These are phyloP conservation scores for Fistularia commersonii DNA, from an alignment of 2,797 vertebrate genomes.

Conservation along the genomic window DNA sequence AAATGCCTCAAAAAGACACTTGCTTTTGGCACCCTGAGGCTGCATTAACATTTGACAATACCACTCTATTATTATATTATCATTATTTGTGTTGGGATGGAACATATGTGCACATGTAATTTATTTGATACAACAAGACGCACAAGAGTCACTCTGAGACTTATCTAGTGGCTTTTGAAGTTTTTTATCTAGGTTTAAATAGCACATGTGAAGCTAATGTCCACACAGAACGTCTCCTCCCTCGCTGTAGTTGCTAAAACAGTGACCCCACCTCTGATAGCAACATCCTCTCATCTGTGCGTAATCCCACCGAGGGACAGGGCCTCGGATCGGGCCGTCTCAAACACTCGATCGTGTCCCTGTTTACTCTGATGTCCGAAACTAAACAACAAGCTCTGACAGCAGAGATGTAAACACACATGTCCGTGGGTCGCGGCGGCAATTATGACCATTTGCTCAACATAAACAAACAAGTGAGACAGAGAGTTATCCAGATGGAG, in stretches of 20 bases:
- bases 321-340: constrained; percentile 21
- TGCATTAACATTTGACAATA: too few species aligned
- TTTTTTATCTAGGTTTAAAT: constrained; percentile 17
- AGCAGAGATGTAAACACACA: constrained; percentile 38
- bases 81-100: too few species aligned
- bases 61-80: too few species aligned
- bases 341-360: constrained; percentile 27
- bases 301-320: constrained; percentile 2
- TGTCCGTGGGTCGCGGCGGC: constrained; percentile 30
- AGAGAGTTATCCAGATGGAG: constrained; percentile 21
- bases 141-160: background rate
- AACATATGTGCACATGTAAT: too few species aligned
- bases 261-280: constrained; percentile 6
- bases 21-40: too few species aligned
- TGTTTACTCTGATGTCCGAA: constrained; percentile 44
- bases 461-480: constrained; percentile 51
- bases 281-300: background rate
- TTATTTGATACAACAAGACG: too few species aligned
- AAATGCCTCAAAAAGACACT: too few species aligned
- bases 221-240: constrained; percentile 20
- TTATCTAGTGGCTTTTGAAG: constrained; percentile 2
- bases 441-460: constrained; percentile 54
- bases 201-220: constrained; percentile 11
- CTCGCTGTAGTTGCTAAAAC: constrained; percentile 26
- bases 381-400: constrained; percentile 36